Conservation (phyloP, 2,888 invertebrate species). For the Drosophila quasianomalipes region DNA sequence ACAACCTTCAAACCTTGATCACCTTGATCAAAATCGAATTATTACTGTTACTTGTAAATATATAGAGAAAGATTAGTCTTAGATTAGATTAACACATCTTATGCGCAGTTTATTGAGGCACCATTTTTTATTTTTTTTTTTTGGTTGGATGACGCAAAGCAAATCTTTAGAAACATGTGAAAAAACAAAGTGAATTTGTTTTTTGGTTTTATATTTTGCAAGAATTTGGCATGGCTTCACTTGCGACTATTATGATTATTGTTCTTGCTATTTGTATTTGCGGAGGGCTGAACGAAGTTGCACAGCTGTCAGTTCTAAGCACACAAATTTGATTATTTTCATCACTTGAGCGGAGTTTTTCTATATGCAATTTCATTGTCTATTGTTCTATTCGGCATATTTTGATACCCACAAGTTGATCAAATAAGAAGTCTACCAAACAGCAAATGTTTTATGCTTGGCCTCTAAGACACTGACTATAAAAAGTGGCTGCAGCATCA, state of each 20-base stretch:
- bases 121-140: neutral
- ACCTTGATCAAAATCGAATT: neutral
- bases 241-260: neutral
- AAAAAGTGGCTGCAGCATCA: conserved; percentile 32
- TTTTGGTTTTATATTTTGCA: neutral
- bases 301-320: conserved; percentile 3
- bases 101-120: neutral
- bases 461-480: conserved; percentile 16
- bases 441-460: neutral
- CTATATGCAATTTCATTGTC: neutral
- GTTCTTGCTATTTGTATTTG: neutral
- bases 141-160: neutral
- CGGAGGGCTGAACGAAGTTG: conserved; percentile 2
- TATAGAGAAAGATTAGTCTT: neutral
- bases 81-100: neutral
- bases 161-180: neutral
- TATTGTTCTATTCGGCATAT: conserved; percentile 26
- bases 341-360: conserved; percentile 1
- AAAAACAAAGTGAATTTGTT: neutral
- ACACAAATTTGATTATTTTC: conserved; percentile 5
- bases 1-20: neutral
- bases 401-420: conserved; percentile 47
- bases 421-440: conserved; percentile 33
- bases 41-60: neutral
- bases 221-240: neutral